Conservation (phyloP, 1,140 invertebrate genomes). For the Matsumurasca onukii region DNA sequence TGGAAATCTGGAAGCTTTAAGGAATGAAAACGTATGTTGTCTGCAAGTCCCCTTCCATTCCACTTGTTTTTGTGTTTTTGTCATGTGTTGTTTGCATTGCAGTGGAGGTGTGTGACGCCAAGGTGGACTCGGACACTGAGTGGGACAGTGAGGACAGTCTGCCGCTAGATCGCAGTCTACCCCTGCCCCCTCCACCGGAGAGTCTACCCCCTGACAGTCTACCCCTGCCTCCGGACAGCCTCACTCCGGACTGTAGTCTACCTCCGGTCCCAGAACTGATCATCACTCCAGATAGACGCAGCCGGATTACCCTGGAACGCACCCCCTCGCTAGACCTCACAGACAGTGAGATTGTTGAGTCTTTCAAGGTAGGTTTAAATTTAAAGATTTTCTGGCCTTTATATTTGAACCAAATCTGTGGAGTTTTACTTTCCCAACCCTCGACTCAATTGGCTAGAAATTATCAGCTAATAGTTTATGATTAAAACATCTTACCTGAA, state of each 20-base stretch:
- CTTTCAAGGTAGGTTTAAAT: not conserved
- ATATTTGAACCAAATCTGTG: too few relatives aligned
- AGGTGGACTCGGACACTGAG: conserved; percentile 10
- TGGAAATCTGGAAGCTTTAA: too few relatives aligned
- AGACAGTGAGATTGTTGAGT: conserved; percentile 18
- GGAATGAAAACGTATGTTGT: too few relatives aligned
- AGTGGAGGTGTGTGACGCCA: not conserved
- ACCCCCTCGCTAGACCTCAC: conserved; percentile 38
- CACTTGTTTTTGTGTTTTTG: too few relatives aligned
- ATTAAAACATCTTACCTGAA: too few relatives aligned
- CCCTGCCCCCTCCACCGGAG: conserved; percentile 7
- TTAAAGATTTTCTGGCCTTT: too few relatives aligned
- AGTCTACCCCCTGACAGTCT: not conserved
- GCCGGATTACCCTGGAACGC: conserved; percentile 37
- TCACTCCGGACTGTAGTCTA: conserved; percentile 33
- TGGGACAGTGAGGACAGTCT: conserved; percentile 36
- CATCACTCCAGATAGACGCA: conserved; percentile 36
- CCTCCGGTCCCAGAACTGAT: conserved; percentile 23
- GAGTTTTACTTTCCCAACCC: not conserved
- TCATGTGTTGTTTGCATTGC: too few relatives aligned
- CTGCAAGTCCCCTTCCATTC: too few relatives aligned
- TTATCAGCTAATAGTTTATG: too few relatives aligned
- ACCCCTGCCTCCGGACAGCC: conserved; percentile 21
- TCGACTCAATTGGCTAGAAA: too few relatives aligned
- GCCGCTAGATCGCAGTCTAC: conserved; percentile 33